phyloP scores from a whole-genome alignment of 2,113 vertebrate species.

The Embiotoca jacksoni region DNA sequence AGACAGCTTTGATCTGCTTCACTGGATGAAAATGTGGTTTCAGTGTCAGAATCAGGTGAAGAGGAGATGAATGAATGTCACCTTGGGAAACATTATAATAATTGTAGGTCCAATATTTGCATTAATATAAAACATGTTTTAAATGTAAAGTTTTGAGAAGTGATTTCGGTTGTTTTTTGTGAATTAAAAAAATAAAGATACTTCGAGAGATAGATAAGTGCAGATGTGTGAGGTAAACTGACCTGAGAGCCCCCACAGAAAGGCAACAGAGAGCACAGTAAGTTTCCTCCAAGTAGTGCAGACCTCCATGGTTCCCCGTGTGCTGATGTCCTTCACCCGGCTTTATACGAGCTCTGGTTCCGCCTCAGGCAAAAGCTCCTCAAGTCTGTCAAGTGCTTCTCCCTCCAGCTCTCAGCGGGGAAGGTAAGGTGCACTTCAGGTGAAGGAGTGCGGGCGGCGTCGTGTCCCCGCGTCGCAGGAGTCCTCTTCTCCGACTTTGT shows the following conservation, averaged over 20 bases:
- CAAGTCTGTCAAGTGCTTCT: conserved; percentile 43
- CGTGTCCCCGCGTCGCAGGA: conserved; percentile 1
- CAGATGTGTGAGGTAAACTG: conserved; percentile 31
- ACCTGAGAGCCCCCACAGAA: conserved; percentile 79
- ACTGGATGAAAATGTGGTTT: background rate
- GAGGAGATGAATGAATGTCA: conserved; percentile 6
- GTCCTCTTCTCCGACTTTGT: conserved; percentile 15
- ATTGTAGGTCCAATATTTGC: background rate
- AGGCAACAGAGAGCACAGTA: conserved; percentile 64
- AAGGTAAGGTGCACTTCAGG: conserved; percentile 58
- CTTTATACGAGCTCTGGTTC: conserved; percentile 20
- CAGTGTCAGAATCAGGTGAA: background rate
- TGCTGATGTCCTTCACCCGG: conserved; percentile 32
- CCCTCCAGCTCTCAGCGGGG: background rate
- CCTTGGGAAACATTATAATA: background rate
- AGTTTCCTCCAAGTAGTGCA: conserved; percentile 74
- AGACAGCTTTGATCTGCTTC: too few relatives aligned
- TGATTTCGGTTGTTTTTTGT: background rate
- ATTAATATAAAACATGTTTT: background rate
- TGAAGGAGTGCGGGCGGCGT: conserved; percentile 42
- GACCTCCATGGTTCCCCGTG: conserved; percentile 71
- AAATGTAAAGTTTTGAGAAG: background rate
- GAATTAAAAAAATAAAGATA: background rate
- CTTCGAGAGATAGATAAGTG: too few relatives aligned
- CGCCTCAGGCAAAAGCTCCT: conserved; percentile 37